Conservation (phyloP, 2,113 vertebrate genomes). For the Apteryx mantelli region DNA sequence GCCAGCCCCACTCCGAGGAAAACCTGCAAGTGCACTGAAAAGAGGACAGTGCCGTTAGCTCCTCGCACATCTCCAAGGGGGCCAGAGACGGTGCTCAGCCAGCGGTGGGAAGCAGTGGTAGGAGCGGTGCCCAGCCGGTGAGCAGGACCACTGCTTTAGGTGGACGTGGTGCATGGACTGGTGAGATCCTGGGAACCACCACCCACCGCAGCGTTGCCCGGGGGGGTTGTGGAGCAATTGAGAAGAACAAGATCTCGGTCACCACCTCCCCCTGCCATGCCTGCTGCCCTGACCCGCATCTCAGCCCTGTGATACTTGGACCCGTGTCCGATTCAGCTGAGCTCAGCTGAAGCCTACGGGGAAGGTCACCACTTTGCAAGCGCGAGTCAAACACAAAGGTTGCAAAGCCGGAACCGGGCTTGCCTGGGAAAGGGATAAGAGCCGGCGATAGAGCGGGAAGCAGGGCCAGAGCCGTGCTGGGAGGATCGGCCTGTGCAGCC, state of each 20-base stretch:
- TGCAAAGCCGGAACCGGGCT: neutral
- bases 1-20: slow-evolving; percentile 78
- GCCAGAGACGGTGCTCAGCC: too few species aligned
- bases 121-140: neutral
- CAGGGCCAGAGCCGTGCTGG: neutral
- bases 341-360: neutral
- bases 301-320: too few species aligned
- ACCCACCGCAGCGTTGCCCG: neutral
- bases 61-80: too few species aligned
- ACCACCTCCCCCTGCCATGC: neutral
- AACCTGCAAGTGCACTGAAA: slow-evolving; percentile 77
- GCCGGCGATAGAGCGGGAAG: too few species aligned
- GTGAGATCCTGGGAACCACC: neutral
- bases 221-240: neutral
- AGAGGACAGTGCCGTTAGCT: neutral
- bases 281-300: too few species aligned
- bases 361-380: too few species aligned
- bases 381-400: neutral
- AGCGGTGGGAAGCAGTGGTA: too few species aligned
- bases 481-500: too few species aligned
- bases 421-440: neutral
- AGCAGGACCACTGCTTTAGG: too few species aligned
- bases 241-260: neutral
- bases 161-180: neutral
- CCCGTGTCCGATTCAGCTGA: neutral